phyloP scores from a whole-genome alignment of 2,888 invertebrate genomes.

The Synanthedon myopaeformis region DNA sequence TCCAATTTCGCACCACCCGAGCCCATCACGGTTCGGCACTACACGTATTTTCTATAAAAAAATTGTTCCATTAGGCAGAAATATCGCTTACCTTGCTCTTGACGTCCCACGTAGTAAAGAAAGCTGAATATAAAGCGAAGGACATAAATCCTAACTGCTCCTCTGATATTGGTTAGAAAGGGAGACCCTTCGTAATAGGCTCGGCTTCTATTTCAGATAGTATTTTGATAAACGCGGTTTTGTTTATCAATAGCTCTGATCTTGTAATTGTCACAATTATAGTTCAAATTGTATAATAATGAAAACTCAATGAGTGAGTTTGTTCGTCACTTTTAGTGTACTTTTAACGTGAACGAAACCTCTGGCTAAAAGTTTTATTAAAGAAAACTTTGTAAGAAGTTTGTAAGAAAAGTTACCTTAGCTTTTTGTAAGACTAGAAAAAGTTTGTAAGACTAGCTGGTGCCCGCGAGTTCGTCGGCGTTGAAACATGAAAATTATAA shows the following conservation, averaged over 20 bases:
- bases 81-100: constrained; percentile 9
- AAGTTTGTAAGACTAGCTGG: too few relatives aligned
- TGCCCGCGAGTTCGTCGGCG: too few relatives aligned
- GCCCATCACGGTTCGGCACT: neutral
- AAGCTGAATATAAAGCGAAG: constrained; percentile 12
- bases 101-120: constrained; percentile 9
- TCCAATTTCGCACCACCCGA: neutral
- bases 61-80: constrained; percentile 10
- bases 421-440: too few relatives aligned
- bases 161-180: constrained; percentile 1
- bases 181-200: neutral
- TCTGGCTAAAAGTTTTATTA: too few relatives aligned
- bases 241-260: neutral
- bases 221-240: neutral
- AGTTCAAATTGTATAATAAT: too few relatives aligned
- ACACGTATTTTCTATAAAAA: constrained; percentile 2
- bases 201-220: neutral
- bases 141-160: constrained; percentile 8
- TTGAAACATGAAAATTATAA: too few relatives aligned
- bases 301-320: too few relatives aligned
- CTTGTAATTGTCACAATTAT: too few relatives aligned
- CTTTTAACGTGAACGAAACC: too few relatives aligned
- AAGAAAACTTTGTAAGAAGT: too few relatives aligned
- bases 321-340: too few relatives aligned
- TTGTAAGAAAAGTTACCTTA: too few relatives aligned